These are phyloP conservation scores for Lates japonicus DNA, from an alignment of 2,797 vertebrate genomes.

Conservation along the genomic window DNA sequence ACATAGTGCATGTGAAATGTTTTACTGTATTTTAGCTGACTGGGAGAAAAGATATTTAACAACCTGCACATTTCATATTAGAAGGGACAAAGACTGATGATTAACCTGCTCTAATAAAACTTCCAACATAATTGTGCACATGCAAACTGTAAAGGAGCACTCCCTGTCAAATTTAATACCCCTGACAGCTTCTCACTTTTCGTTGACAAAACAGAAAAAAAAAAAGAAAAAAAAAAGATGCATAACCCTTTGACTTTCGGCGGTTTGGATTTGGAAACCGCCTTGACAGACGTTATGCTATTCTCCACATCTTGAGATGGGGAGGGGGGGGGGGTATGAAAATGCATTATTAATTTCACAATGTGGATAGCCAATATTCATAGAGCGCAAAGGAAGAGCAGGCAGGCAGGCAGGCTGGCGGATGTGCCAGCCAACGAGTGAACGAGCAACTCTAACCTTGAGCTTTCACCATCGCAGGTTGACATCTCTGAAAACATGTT, in stretches of 20 bases:
- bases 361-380: slow-evolving; percentile 76
- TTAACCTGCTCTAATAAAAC: slow-evolving; percentile 75
- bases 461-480: slow-evolving; percentile 78
- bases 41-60: slow-evolving; percentile 28
- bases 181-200: slow-evolving; percentile 69
- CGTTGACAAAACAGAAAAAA: slow-evolving; percentile 59
- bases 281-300: slow-evolving; percentile 77
- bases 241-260: slow-evolving; percentile 74
- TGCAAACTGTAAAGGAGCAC: slow-evolving; percentile 56
- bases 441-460: slow-evolving; percentile 83
- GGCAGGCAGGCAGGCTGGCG: slow-evolving; percentile 49
- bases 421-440: slow-evolving; percentile 64
- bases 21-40: slow-evolving; percentile 18
- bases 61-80: slow-evolving; percentile 42
- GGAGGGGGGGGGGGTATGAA: slow-evolving; percentile 18
- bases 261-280: slow-evolving; percentile 74
- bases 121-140: slow-evolving; percentile 65
- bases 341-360: slow-evolving; percentile 84
- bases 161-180: slow-evolving; percentile 70
- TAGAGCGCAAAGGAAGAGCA: slow-evolving; percentile 54
- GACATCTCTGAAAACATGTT: slow-evolving; percentile 82
- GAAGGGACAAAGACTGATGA: slow-evolving; percentile 67
- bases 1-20: background rate
- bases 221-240: slow-evolving; percentile 37
- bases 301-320: slow-evolving; percentile 59